Conservation (phyloP, 2,113 vertebrate species). For the Engystomops pustulosus region DNA sequence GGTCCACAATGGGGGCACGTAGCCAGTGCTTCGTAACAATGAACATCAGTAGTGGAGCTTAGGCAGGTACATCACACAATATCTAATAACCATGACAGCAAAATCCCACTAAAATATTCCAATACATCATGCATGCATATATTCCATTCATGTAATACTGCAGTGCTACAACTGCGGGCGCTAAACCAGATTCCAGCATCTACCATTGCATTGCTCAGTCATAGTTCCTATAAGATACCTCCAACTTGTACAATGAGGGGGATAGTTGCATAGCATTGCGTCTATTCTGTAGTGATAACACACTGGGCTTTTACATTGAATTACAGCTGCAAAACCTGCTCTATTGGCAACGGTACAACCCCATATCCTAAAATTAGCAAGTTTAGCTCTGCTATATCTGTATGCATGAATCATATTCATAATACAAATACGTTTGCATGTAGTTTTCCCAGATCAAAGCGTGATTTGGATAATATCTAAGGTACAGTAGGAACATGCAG, state of each 20-base stretch:
- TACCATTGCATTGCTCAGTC: background rate
- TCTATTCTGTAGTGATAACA: background rate
- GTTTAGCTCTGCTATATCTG: background rate
- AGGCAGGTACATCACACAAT: background rate
- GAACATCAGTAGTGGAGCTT: background rate
- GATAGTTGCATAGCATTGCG: background rate
- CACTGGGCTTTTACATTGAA: background rate
- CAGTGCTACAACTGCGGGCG: background rate
- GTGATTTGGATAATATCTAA: background rate
- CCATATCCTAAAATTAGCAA: background rate
- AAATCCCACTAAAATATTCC: background rate
- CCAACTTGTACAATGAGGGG: background rate
- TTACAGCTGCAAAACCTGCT: background rate
- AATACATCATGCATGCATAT: background rate
- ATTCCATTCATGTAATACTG: background rate
- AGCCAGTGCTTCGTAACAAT: background rate
- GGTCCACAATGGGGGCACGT: background rate
- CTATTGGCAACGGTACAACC: background rate
- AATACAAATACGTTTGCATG: background rate
- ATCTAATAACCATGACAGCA: background rate
- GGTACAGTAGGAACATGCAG: constrained; percentile 16
- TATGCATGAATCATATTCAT: background rate
- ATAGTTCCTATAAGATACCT: background rate
- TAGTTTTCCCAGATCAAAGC: background rate
- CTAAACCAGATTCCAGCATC: background rate